These are phyloP conservation scores for Thalassaphorura encarpata DNA, from an alignment of 1,140 invertebrate genomes.

Conservation along the genomic window DNA sequence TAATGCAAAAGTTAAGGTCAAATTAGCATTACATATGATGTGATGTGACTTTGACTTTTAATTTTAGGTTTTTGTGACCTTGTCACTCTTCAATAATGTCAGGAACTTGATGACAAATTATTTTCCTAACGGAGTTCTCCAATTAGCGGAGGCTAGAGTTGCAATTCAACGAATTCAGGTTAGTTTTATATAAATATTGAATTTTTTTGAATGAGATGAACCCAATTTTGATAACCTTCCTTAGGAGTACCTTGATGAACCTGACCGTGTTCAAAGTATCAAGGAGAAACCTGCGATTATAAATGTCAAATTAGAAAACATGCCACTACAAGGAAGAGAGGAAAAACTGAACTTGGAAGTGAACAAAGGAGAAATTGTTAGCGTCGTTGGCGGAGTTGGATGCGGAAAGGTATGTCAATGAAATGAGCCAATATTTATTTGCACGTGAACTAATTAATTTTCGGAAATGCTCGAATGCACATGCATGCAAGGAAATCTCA, in stretches of 20 bases:
- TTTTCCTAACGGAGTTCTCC: background rate
- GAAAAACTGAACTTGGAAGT: background rate
- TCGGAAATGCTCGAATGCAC: no score
- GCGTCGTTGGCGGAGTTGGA: background rate
- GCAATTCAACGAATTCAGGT: background rate
- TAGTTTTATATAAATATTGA: no score
- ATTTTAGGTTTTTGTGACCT: background rate
- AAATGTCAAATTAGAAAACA: background rate
- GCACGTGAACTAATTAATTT: background rate
- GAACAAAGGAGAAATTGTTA: background rate
- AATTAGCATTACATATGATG: no score
- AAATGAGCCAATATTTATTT: background rate
- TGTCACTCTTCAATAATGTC: background rate
- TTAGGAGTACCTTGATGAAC: no score
- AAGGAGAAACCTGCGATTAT: background rate
- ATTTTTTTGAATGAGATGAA: background rate
- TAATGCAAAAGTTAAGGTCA: no score
- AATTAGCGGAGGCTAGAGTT: background rate
- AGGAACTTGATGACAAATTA: background rate
- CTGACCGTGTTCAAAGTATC: background rate
- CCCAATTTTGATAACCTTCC: background rate
- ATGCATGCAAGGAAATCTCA: no score
- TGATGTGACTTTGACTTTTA: no score
- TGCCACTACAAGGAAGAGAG: background rate
- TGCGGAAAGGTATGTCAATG: background rate